phyloP scores from a whole-genome alignment of 2,888 invertebrate species.

The Danaus chrysippus region DNA sequence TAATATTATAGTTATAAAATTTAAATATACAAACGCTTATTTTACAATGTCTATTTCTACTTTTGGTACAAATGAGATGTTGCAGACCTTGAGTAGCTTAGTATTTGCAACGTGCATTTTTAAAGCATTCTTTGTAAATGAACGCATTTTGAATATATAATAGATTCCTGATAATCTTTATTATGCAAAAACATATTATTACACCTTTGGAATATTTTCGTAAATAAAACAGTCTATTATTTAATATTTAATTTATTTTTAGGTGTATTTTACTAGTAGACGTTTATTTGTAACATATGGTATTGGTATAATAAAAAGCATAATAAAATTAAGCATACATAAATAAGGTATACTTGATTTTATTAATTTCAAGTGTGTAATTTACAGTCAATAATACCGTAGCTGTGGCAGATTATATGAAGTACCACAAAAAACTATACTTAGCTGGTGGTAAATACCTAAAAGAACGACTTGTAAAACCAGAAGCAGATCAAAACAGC shows the following conservation, averaged over 20 bases:
- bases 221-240: too few species aligned
- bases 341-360: too few species aligned
- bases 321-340: too few species aligned
- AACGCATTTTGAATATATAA: constrained; percentile 46
- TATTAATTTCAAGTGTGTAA: too few species aligned
- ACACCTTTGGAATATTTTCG: too few species aligned
- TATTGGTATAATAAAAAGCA: too few species aligned
- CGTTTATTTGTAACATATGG: too few species aligned
- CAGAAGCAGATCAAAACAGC: constrained; percentile 27
- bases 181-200: too few species aligned
- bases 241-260: too few species aligned
- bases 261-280: too few species aligned
- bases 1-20: constrained; percentile 36
- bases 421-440: background rate
- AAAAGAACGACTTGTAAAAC: constrained; percentile 25
- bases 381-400: background rate
- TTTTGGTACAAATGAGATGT: constrained; percentile 64
- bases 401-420: background rate
- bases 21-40: constrained; percentile 43
- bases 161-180: constrained; percentile 3
- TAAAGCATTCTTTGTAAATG: constrained; percentile 40
- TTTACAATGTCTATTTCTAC: constrained; percentile 64
- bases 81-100: constrained; percentile 64
- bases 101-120: constrained; percentile 51
- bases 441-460: constrained; percentile 12